Evolutionary conservation across 2,888 invertebrate species (phyloP), one percentile per base, ranked within the genome.

Genomic region (Drosophila basisetae): DNA sequence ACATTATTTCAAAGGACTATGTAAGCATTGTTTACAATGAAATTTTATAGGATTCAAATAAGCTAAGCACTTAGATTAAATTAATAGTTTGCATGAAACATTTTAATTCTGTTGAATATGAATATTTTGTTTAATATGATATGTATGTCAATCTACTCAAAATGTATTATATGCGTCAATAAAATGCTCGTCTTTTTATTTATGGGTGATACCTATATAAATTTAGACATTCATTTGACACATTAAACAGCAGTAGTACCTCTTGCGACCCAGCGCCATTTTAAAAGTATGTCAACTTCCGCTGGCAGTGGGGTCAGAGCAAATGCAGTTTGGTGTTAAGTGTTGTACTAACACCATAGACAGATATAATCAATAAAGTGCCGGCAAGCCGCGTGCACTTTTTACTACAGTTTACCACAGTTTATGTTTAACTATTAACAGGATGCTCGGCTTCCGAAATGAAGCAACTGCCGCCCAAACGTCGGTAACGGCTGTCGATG

Each of bases 381-480:
- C 47, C 63, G 69, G 73, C 87, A 56, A 75, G 61, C 71, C 68
- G 55, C 43, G 73, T 69, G 80, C 88, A 82, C 74, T 87, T 80
- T 76, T 84, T 82, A 77, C 89, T 85, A 74, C 86, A 90, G 84
- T 89, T 90, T 90, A 77, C 89, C 90, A 78, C 86, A 90, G 86
- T 90, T 90, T 90, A 89, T 87, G 87, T 89, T 90, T 74, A 89
- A 89, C 90, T 89, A 87, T 90, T 90, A 90, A 87, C 89, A 82
- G 90, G 90, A 90, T 82, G 64, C 80, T 77, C 67, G 75, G 75
- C 76, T 80, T 90, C 90, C 89, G 89, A 83, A 83, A 83, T 85
- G 83, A 88, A 85, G 74, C 79, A 81, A 83, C 84, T 81, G 84
- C 70, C 59, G 73, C 68, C 72, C 25, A 47, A 28, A 25, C 25